Evolutionary conservation across 2,797 vertebrate species (phyloP).

Genomic region (Eulemur coronatus): DNA sequence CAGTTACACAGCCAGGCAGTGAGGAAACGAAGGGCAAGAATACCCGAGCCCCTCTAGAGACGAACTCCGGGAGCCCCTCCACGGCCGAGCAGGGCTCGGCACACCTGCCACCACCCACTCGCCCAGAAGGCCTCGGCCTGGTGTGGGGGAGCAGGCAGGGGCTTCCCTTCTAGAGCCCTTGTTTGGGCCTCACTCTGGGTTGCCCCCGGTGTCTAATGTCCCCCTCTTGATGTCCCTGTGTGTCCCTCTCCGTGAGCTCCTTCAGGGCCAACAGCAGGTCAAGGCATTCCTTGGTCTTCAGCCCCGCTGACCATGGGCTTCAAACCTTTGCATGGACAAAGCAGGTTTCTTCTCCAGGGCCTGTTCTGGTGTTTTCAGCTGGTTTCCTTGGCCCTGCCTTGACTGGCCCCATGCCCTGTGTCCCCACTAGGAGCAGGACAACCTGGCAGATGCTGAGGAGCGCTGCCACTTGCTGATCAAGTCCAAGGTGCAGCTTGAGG

Average conservation of each 20-base stretch:
- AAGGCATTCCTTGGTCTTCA: neutral
- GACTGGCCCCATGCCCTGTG: accelerated
- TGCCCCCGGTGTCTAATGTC: neutral
- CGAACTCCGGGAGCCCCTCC: neutral
- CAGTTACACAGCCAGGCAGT: neutral
- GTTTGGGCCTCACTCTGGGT: neutral
- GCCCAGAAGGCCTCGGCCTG: neutral
- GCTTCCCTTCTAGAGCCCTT: neutral
- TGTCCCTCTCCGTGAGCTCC: neutral
- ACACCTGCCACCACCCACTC: too few species aligned
- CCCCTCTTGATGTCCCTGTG: neutral
- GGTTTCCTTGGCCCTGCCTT: neutral
- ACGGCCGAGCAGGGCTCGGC: accelerated
- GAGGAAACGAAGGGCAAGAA: neutral
- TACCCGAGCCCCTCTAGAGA: neutral
- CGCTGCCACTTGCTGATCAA: conserved; percentile 96
- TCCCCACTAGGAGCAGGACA: conserved; percentile 92
- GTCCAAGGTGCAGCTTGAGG: conserved; percentile 94
- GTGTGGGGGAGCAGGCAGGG: neutral
- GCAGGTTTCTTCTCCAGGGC: neutral
- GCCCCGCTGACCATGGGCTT: neutral
- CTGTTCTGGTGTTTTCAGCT: neutral
- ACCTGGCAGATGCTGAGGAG: conserved; percentile 94
- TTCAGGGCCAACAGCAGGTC: neutral
- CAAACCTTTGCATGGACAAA: neutral